Conservation (phyloP, 2,113 vertebrate species). For the Datnioides undecimradiatus region DNA sequence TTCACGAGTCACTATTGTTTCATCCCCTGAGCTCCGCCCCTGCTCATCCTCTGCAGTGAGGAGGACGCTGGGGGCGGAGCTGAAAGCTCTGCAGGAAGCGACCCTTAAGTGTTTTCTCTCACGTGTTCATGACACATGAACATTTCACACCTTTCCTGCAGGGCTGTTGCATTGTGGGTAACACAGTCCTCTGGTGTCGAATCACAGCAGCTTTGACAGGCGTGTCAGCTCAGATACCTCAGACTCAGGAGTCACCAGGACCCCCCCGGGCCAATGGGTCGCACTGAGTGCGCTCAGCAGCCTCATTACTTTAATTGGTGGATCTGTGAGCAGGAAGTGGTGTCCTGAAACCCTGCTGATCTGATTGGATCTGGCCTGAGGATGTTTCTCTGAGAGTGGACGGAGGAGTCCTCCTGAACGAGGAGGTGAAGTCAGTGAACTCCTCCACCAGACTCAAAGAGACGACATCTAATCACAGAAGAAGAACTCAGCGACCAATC, state of each 20-base stretch:
- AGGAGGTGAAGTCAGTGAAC: constrained; percentile 15
- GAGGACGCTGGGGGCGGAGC: too few species aligned
- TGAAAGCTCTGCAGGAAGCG: too few species aligned
- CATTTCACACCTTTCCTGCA: too few species aligned
- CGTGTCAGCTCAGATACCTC: constrained; percentile 75
- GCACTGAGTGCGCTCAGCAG: constrained; percentile 33
- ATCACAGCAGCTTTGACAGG: constrained; percentile 72
- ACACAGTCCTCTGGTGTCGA: neutral
- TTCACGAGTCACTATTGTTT: too few species aligned
- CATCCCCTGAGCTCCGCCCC: too few species aligned
- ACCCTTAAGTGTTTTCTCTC: too few species aligned
- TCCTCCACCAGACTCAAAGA: neutral
- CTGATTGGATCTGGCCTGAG: constrained; percentile 50
- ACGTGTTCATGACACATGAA: too few species aligned
- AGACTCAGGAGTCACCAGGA: constrained; percentile 70
- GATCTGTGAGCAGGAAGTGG: constrained; percentile 69
- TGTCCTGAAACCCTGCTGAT: constrained; percentile 50
- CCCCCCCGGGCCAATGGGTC: constrained; percentile 27
- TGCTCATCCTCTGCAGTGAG: too few species aligned
- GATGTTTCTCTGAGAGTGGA: constrained; percentile 17
- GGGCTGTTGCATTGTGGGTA: neutral
- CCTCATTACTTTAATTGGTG: constrained; percentile 78
- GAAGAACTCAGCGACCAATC: neutral
- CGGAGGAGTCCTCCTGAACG: constrained; percentile 14
- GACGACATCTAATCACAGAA: neutral